Evolutionary conservation across 2,797 vertebrate genomes (phyloP).

Genomic region (Silurus aristotelis): DNA sequence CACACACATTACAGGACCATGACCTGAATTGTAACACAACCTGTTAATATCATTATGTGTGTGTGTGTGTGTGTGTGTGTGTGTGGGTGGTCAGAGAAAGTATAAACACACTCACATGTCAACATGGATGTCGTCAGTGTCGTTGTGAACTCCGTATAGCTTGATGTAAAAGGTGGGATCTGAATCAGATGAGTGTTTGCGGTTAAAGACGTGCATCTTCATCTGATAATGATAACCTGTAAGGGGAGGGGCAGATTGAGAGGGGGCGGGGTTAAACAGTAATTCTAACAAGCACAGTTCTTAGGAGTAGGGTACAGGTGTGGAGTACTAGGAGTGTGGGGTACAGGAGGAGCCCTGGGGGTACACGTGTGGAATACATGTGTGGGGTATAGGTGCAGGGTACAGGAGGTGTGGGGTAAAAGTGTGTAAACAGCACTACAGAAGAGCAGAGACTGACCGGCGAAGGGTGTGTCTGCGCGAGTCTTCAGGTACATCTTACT

Average conservation of each 20-base stretch:
- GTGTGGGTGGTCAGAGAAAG: background rate
- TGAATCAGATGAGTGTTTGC: slow-evolving; percentile 69
- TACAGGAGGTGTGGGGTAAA: background rate
- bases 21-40: too few relatives aligned
- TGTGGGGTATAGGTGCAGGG: too few relatives aligned
- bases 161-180: slow-evolving; percentile 84
- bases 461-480: slow-evolving; percentile 88
- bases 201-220: slow-evolving; percentile 96
- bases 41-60: background rate
- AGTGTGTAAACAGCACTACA: background rate
- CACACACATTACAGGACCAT: too few relatives aligned
- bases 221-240: slow-evolving; percentile 94
- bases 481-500: slow-evolving; percentile 97
- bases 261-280: background rate
- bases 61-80: background rate
- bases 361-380: too few relatives aligned
- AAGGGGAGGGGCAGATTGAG: background rate
- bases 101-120: slow-evolving; percentile 81
- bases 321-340: background rate
- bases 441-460: slow-evolving; percentile 71
- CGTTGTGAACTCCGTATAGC: slow-evolving; percentile 78
- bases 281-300: background rate
- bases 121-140: slow-evolving; percentile 78
- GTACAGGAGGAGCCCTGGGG: too few relatives aligned
- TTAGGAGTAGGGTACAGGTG: background rate